Percentiles rank a stretch among this genome's conserved stretches.
These are phyloP conservation scores for Norana najaformis DNA, from an alignment of 2,888 invertebrate species.

Conservation along the genomic window DNA sequence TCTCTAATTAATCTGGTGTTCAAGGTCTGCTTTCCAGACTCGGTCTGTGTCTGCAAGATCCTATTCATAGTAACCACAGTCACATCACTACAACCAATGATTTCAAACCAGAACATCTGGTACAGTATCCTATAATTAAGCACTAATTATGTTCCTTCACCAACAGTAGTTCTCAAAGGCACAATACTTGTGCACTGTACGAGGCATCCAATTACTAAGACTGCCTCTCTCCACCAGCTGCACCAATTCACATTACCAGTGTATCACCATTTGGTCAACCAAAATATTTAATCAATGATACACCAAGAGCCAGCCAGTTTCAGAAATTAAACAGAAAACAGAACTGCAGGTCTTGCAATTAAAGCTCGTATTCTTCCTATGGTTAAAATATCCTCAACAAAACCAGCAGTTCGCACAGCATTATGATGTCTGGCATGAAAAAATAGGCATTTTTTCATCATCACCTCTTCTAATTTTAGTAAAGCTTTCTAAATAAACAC, in stretches of 20 bases:
- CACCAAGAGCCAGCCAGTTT: background rate
- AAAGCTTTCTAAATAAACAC: background rate
- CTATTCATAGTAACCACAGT: background rate
- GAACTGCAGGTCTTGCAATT: background rate
- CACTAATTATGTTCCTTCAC: conserved; percentile 1
- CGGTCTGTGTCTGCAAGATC: background rate
- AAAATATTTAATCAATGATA: background rate
- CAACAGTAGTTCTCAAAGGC: conserved; percentile 13
- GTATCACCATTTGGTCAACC: background rate
- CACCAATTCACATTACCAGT: background rate
- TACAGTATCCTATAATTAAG: background rate
- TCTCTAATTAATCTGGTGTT: background rate
- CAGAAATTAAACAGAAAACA: background rate
- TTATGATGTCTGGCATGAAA: background rate
- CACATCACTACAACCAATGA: background rate
- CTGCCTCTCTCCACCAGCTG: background rate
- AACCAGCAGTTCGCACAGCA: background rate
- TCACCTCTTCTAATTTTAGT: background rate
- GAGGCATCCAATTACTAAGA: background rate
- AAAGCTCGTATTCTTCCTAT: background rate
- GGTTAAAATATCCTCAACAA: background rate
- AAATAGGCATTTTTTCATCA: background rate
- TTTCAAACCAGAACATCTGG: background rate
- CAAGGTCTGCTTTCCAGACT: too few species aligned
- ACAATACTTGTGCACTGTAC: background rate